These are phyloP conservation scores for Ophion costatus DNA, from an alignment of 2,888 invertebrate genomes.

Conservation along the genomic window DNA sequence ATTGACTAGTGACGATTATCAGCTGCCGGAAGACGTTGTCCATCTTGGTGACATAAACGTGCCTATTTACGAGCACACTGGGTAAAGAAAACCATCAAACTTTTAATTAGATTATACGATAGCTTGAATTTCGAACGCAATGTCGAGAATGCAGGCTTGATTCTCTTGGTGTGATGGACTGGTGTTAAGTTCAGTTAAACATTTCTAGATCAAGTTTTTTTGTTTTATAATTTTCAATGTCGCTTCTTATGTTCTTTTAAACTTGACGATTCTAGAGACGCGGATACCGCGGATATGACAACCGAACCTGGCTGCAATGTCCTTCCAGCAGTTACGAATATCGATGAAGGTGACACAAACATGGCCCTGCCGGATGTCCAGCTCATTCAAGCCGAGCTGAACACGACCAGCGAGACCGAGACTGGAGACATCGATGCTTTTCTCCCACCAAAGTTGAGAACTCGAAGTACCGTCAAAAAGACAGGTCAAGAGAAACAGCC, in stretches of 20 bases:
- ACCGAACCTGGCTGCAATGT: not conserved
- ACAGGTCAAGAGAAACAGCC: slow-evolving; percentile 7
- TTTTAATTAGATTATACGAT: not conserved
- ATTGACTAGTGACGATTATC: not conserved
- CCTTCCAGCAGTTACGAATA: not conserved
- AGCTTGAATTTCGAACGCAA: not conserved
- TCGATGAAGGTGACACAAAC: not conserved
- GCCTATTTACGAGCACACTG: slow-evolving; percentile 12
- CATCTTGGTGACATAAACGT: not conserved
- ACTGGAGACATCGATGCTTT: slow-evolving; percentile 40
- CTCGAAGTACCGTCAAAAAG: not conserved
- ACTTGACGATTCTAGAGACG: slow-evolving; percentile 7
- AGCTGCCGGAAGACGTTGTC: not conserved
- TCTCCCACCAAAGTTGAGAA: slow-evolving; percentile 24
- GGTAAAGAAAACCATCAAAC: slow-evolving; percentile 1
- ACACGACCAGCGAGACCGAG: not conserved
- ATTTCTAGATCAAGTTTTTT: too few relatives aligned
- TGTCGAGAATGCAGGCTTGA: not conserved
- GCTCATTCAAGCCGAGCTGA: not conserved
- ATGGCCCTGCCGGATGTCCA: not conserved
- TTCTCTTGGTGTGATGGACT: too few relatives aligned
- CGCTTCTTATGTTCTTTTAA: not conserved
- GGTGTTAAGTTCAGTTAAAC: too few relatives aligned
- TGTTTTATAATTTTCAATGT: not conserved
- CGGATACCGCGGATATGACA: not conserved